Evolutionary conservation across 2,888 invertebrate genomes (phyloP), one percentile per base, ranked within the genome.

Genomic region (Eretmocerus hayati): DNA sequence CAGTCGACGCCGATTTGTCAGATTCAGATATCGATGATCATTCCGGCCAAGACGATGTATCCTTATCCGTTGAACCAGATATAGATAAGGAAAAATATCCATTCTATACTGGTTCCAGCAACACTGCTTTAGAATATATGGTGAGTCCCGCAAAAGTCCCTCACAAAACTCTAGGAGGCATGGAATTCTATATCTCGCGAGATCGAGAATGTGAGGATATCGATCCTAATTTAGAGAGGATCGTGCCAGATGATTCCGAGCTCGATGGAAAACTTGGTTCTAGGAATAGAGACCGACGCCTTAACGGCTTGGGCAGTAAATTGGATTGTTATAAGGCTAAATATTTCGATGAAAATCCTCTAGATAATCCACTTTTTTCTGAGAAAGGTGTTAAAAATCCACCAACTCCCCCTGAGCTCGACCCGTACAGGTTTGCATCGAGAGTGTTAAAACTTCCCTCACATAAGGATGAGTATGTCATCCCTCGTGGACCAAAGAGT

Each of bases 261-360:
- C 59, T 65, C 1, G 46, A 52, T 1, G 55, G 63, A 0, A 62
- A 69, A 30, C 58, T 56, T 26, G 65, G 60, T 3, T 58, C 56
- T 1, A 59, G 61, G 6, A 61, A 58, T 18, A 53, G 65, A 41
- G 47, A 65, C 8, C 73, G 72, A 1, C 75, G 84, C 47, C 68
- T 87, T 1, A 71, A 71, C 52, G 80, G 81, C 2, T 69, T 88
- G 19, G 87, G 86, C 1, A 81, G 84, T 55, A 83, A 84, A 72
- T 81, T 88, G 18, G 81, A 84, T 55, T 88, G 88, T 61, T 79
- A 84, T 22, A 85, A 84, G 67, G 74, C 75, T 0, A 85, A 85
- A 72, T 86, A 83, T 65, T 88, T 87, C 64, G 87, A 85, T 2
- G 74, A 77, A 51, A 79, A 87, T 66, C 87, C 87, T 1, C 68